These are phyloP conservation scores for Amiota minor DNA, from an alignment of 2,888 invertebrate species.

Conservation along the genomic window DNA sequence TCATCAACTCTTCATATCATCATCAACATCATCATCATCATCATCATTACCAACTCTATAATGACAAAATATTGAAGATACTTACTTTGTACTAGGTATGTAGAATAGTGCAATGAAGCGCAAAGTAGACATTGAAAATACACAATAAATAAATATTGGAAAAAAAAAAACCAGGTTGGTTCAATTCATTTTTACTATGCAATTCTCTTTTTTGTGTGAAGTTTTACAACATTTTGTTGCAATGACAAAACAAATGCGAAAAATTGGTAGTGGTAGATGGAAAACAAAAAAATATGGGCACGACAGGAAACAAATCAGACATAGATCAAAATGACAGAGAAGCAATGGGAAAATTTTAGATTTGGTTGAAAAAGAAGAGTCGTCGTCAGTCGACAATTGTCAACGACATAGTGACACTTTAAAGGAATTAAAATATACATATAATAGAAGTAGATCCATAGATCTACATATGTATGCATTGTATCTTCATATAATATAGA, in stretches of 20 bases:
- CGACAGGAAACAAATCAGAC: slow-evolving; percentile 70
- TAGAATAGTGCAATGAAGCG: slow-evolving; percentile 40
- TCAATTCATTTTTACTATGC: slow-evolving; percentile 34
- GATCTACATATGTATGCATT: too few species aligned
- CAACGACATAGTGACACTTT: slow-evolving; percentile 9
- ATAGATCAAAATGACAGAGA: slow-evolving; percentile 52
- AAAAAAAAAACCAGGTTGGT: slow-evolving; percentile 37
- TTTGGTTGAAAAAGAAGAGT: slow-evolving; percentile 30
- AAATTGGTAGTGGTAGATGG: slow-evolving; percentile 32
- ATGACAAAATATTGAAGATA: too few species aligned
- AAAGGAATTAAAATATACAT: neutral
- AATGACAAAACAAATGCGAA: slow-evolving; percentile 36
- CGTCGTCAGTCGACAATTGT: neutral
- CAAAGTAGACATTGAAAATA: slow-evolving; percentile 43
- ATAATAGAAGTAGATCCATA: too few species aligned
- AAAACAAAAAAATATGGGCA: slow-evolving; percentile 52
- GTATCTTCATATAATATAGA: neutral
- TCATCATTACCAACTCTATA: too few species aligned
- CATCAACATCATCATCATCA: too few species aligned
- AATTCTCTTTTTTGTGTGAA: slow-evolving; percentile 33
- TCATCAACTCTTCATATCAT: too few species aligned
- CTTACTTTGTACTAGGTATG: too few species aligned
- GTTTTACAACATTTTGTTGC: slow-evolving; percentile 38
- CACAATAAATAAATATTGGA: slow-evolving; percentile 36
- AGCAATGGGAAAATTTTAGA: slow-evolving; percentile 43